Evolutionary conservation across 92 coral and sea anemone genomes (phyloP).

Genomic region (Pocillopora meandrina): DNA sequence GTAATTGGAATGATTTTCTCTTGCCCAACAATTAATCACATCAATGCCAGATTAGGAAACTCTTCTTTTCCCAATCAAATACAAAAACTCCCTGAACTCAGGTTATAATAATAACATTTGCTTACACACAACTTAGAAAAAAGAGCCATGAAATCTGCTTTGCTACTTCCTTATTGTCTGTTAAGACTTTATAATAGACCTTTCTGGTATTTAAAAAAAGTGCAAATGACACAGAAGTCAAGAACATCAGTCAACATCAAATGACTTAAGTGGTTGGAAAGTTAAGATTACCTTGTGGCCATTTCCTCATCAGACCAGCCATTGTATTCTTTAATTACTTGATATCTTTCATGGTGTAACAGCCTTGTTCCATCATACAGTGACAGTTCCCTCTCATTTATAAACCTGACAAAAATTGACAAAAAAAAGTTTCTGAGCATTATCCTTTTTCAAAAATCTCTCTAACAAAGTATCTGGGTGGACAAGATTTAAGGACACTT

Average conservation of each 20-base stretch:
- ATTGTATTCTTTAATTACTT: conserved; percentile 74
- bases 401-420: conserved; percentile 52
- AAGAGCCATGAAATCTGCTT: background rate
- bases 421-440: background rate
- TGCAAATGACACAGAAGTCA: no score
- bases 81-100: background rate
- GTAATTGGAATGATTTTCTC: no score
- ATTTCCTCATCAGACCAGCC: conserved; percentile 69
- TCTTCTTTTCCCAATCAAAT: no score
- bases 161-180: no score
- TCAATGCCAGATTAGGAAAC: no score
- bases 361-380: conserved; percentile 91
- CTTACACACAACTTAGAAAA: conserved; percentile 15
- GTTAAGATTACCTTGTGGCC: conserved; percentile 54
- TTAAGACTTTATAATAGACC: no score
- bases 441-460: no score
- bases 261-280: no score
- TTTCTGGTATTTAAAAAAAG: no score
- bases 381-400: conserved; percentile 88
- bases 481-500: no score
- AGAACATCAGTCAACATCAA: no score
- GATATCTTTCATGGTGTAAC: conserved; percentile 75
- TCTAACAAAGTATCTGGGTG: background rate
- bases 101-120: background rate
- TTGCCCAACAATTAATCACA: no score